phyloP scores from a whole-genome alignment of 2,888 invertebrate species.

The Apodemia duryi region DNA sequence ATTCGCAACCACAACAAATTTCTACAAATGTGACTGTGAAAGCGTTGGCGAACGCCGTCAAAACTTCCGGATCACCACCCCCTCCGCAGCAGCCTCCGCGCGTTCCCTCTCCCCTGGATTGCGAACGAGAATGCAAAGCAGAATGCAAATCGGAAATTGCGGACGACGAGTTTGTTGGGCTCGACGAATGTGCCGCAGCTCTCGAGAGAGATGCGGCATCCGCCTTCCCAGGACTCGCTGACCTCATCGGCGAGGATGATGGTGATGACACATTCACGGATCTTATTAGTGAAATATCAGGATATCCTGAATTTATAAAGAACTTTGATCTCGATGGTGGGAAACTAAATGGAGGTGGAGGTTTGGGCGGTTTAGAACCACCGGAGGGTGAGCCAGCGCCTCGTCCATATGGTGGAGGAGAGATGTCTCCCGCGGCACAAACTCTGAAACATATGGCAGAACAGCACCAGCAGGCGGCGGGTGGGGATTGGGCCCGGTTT shows the following conservation, averaged over 20 bases:
- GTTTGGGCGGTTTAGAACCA: conserved; percentile 57
- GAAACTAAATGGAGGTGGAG: conserved; percentile 52
- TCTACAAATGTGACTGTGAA: conserved; percentile 96
- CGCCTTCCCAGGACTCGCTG: conserved; percentile 88
- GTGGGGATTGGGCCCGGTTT: conserved; percentile 79
- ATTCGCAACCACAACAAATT: conserved; percentile 93
- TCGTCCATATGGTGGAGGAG: conserved; percentile 78
- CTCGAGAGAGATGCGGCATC: conserved; percentile 90
- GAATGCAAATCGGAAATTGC: conserved; percentile 90
- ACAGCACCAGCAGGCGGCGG: conserved; percentile 90
- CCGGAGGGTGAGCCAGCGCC: conserved; percentile 70
- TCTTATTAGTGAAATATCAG: conserved; percentile 91
- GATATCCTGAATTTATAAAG: conserved; percentile 90
- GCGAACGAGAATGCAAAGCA: conserved; percentile 87
- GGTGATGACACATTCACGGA: conserved; percentile 91
- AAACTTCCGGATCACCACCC: conserved; percentile 65
- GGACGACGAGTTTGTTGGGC: conserved; percentile 91
- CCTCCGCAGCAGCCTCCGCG: conserved; percentile 72
- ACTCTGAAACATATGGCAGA: conserved; percentile 98
- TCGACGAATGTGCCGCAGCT: conserved; percentile 91
- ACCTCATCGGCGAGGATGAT: conserved; percentile 91
- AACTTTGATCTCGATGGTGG: conserved; percentile 84
- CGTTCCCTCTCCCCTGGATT: conserved; percentile 89
- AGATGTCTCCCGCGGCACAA: conserved; percentile 95
- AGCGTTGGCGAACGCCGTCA: conserved; percentile 72